Percentiles rank a stretch among this genome's conserved stretches.
These are phyloP conservation scores for Rachycentron canadum DNA, from an alignment of 2,797 vertebrate genomes.

Conservation along the genomic window DNA sequence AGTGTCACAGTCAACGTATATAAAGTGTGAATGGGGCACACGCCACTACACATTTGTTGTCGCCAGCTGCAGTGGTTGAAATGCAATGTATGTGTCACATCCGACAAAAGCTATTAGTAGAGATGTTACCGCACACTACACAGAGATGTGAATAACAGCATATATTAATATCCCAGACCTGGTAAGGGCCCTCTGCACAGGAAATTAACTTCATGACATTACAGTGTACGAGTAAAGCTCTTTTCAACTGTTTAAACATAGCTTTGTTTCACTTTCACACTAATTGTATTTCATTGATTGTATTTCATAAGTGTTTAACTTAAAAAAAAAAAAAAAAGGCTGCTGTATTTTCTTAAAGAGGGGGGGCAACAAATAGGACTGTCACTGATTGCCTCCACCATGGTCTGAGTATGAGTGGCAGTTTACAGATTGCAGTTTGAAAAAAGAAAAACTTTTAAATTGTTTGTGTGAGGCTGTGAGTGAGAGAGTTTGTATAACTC, in stretches of 20 bases:
- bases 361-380: not conserved
- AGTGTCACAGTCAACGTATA: slow-evolving; percentile 1
- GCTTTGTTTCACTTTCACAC: slow-evolving; percentile 15
- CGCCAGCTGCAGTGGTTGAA: slow-evolving; percentile 6
- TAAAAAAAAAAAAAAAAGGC: too few relatives aligned
- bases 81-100: not conserved
- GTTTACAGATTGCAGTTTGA: not conserved
- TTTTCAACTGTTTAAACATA: not conserved
- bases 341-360: slow-evolving; percentile 11
- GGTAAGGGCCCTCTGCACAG: not conserved
- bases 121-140: too few relatives aligned
- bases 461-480: slow-evolving; percentile 7
- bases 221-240: not conserved
- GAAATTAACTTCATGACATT: not conserved
- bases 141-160: too few relatives aligned
- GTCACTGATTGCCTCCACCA: not conserved
- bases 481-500: not conserved
- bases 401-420: not conserved
- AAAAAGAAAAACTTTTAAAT: not conserved
- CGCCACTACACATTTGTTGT: not conserved
- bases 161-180: too few relatives aligned
- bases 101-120: not conserved
- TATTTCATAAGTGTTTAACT: not conserved
- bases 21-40: slow-evolving; percentile 1
- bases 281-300: not conserved